These are phyloP conservation scores for Luperina nickerlii DNA, from an alignment of 2,888 invertebrate species.

Conservation along the genomic window DNA sequence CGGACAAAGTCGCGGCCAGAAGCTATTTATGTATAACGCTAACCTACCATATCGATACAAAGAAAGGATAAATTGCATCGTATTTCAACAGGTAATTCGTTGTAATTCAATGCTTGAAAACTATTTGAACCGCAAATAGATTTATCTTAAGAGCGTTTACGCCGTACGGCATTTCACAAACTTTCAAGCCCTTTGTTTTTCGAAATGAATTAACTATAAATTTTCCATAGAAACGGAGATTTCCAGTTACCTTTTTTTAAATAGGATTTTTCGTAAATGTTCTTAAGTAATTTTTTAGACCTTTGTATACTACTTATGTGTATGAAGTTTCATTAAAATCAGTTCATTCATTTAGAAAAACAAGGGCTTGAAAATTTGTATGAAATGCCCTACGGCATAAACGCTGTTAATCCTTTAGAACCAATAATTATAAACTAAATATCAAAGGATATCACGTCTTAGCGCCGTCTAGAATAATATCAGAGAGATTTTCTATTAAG, in stretches of 20 bases:
- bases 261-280: no score
- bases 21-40: neutral
- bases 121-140: neutral
- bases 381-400: neutral
- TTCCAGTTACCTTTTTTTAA: no score
- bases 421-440: neutral
- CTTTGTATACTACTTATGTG: no score
- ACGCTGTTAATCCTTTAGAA: neutral
- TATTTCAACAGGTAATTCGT: neutral
- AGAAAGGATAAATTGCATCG: neutral
- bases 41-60: neutral
- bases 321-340: no score
- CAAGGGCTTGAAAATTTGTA: no score
- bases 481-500: neutral
- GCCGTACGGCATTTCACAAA: no score
- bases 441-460: neutral
- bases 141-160: neutral
- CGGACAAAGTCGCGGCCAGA: neutral
- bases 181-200: no score
- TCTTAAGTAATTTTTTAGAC: no score
- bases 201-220: no score
- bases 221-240: no score
- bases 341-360: no score
- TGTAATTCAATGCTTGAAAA: neutral
- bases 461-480: neutral